Percentiles rank a stretch among this genome's conserved stretches.
Conservation (phyloP, 1,140 invertebrate genomes). For the Glossosoma conforme region DNA sequence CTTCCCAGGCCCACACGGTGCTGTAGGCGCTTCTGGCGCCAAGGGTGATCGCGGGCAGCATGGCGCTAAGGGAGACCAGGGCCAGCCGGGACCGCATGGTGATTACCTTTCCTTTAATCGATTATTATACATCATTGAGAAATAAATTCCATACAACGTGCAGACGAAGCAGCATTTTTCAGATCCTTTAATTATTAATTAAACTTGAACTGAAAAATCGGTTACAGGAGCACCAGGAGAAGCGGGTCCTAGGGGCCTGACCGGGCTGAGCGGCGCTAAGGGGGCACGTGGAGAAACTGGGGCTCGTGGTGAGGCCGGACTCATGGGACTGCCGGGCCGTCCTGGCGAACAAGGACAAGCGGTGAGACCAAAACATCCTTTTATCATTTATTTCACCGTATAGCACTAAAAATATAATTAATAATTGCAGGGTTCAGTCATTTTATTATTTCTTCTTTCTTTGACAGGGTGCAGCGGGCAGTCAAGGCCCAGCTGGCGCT, state of each 20-base stretch:
- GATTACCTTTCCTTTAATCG: slow-evolving; percentile 27
- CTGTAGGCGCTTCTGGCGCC: slow-evolving; percentile 58
- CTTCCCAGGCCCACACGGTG: slow-evolving; percentile 60
- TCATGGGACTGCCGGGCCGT: slow-evolving; percentile 65
- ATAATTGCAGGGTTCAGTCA: not conserved
- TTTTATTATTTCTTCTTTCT: slow-evolving; percentile 11
- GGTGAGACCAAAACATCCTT: slow-evolving; percentile 41
- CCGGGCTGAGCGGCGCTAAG: slow-evolving; percentile 67
- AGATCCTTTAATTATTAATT: not conserved
- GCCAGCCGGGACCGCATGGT: slow-evolving; percentile 59
- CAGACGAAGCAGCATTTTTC: not conserved
- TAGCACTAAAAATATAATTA: not conserved
- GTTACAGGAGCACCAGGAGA: slow-evolving; percentile 51
- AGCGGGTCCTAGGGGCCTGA: slow-evolving; percentile 56
- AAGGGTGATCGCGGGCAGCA: slow-evolving; percentile 62
- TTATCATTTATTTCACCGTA: not conserved
- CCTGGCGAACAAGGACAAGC: slow-evolving; percentile 64
- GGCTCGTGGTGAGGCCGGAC: slow-evolving; percentile 66
- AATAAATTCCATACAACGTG: not conserved
- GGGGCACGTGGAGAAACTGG: slow-evolving; percentile 67
- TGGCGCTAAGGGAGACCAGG: slow-evolving; percentile 74
- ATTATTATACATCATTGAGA: not conserved
- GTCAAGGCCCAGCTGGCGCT: slow-evolving; percentile 56
- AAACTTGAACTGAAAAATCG: not conserved
- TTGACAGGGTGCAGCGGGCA: slow-evolving; percentile 57